Evolutionary conservation across 2,888 invertebrate genomes (phyloP), one percentile per base, ranked within the genome.

Genomic region (Drepanosiphum platanoidis): DNA sequence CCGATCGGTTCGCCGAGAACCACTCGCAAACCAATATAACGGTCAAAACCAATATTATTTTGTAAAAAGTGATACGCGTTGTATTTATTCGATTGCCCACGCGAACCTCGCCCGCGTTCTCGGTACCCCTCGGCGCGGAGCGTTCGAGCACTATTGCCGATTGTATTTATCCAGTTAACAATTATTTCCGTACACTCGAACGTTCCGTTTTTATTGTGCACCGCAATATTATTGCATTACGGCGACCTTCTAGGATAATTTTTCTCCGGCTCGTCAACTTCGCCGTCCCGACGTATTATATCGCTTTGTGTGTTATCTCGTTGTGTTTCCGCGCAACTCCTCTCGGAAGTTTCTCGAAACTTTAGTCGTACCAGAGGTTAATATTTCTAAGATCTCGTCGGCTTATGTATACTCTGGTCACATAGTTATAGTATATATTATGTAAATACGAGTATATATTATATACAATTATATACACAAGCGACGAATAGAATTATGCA

Each of bases 131-230:
- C 30, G 39, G 61, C 39, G n/a, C n/a, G n/a, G n/a, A 11, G 39
- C 34, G 68, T 34, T 68, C 34, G 27, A 80, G 42, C 34, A 68
- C 68, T 52, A 66, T 68, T 68, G n/a, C n/a, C 46, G 68, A 68
- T 52, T 80, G 52, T 68, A 80, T 36, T 80, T 68, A 34, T 68
- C 46, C 52, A 34, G 79, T 80, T 68, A 68, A 80, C 68, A 34
- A 52, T 80, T n/a, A 34, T 79, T 68, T 80, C n/a, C n/a, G n/a
- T n/a, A 80, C 68, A 52, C 68, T 80, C 34, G n/a, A 68, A 32
- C 42, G 52, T 68, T 80, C 68, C 68, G 13, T 80, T 80, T n/a
- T 68, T 68, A 68, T 80, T 80, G 34, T 52, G 34, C 34, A 66
- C 32, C 32, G 61, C 27, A 9, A n/a, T n/a, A 1, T 5, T 64